phyloP scores from a whole-genome alignment of 53 echinoderm and acorn worm genomes.

The Stichopus horrens region DNA sequence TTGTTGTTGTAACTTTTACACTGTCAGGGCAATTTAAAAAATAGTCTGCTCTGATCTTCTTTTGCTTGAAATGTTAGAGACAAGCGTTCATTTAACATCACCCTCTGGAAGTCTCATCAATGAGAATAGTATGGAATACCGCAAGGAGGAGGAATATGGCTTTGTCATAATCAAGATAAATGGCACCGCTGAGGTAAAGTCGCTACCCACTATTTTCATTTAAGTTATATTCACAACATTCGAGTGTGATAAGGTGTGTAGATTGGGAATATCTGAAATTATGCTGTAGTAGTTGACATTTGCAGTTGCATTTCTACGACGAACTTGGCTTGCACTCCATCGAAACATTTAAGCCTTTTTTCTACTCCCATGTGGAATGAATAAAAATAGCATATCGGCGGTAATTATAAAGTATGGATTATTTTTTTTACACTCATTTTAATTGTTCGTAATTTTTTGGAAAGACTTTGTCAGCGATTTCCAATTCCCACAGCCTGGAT shows the following conservation, averaged over 20 bases:
- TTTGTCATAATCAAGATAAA: constrained; percentile 16
- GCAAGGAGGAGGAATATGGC: background rate
- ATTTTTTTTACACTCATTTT: background rate
- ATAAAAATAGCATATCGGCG: background rate
- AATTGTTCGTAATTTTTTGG: background rate
- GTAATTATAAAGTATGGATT: background rate
- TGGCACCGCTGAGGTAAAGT: constrained; percentile 27
- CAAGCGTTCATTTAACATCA: background rate
- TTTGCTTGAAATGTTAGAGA: background rate
- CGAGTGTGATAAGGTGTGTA: too few relatives aligned
- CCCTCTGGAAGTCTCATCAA: constrained; percentile 16
- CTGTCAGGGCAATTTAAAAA: too few relatives aligned
- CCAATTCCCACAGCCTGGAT: constrained; percentile 6
- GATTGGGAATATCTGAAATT: too few relatives aligned
- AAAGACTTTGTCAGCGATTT: background rate
- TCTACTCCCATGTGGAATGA: background rate
- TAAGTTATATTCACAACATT: too few relatives aligned
- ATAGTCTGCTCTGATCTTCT: too few relatives aligned
- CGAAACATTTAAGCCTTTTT: too few relatives aligned
- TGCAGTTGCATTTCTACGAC: too few relatives aligned
- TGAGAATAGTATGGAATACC: background rate
- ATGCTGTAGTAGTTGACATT: too few relatives aligned
- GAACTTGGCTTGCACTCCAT: too few relatives aligned
- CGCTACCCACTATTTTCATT: too few relatives aligned
- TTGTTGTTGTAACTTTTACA: too few relatives aligned